Percentiles rank a stretch among this genome's conserved stretches.
phyloP scores from a whole-genome alignment of 2,888 invertebrate species.

The Sinelater perroti region DNA sequence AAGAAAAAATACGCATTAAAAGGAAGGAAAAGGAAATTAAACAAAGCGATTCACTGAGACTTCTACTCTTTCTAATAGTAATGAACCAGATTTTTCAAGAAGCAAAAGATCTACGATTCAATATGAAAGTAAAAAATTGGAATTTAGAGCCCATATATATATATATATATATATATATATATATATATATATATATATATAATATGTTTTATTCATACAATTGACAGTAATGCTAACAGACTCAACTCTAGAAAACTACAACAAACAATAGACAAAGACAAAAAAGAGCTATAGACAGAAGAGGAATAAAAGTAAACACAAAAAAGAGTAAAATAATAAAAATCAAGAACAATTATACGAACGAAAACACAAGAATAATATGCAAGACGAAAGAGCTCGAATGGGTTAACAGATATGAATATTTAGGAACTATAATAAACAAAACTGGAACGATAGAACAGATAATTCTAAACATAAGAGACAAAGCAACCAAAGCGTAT shows the following conservation, averaged over 20 bases:
- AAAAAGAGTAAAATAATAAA: conserved; percentile 2
- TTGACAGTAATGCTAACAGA: background rate
- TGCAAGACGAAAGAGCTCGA: conserved; percentile 1
- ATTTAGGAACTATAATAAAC: conserved; percentile 4
- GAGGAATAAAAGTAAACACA: too few relatives aligned
- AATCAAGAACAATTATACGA: conserved; percentile 2
- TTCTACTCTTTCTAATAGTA: too few relatives aligned
- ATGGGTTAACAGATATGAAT: conserved; percentile 2
- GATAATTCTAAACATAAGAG: background rate
- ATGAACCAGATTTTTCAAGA: too few relatives aligned
- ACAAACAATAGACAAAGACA: background rate
- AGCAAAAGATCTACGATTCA: too few relatives aligned
- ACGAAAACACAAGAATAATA: conserved; percentile 6
- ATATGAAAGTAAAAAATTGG: too few relatives aligned
- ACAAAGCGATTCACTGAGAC: too few relatives aligned
- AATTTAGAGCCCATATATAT: too few relatives aligned
- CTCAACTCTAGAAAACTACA: conserved; percentile 5
- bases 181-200: too few relatives aligned
- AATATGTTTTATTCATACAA: too few relatives aligned
- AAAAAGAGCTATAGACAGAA: background rate
- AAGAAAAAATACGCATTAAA: too few relatives aligned
- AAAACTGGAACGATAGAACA: conserved; percentile 5
- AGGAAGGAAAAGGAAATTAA: too few relatives aligned
- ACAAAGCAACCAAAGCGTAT: conserved; percentile 2
- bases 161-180: too few relatives aligned